Percentiles rank a stretch among this genome's conserved stretches.
Evolutionary conservation across 2,113 vertebrate species (phyloP).

Genomic region (Oncorhynchus nerka): DNA sequence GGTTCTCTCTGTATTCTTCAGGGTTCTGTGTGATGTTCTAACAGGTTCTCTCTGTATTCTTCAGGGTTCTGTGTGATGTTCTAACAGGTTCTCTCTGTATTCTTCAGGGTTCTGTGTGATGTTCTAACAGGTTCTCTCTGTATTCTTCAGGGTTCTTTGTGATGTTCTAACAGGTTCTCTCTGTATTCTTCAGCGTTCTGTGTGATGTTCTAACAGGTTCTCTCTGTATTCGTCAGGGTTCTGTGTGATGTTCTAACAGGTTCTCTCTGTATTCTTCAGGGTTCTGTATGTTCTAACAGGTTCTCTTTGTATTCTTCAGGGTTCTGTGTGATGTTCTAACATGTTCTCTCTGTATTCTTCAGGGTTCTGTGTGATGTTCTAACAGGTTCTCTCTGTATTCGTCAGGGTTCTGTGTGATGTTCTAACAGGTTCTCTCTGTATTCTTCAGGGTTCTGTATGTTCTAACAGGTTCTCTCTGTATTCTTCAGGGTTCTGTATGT

Average conservation of each 20-base stretch:
- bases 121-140: constrained; percentile 88
- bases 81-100: constrained; percentile 75
- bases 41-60: constrained; percentile 76
- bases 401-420: constrained; percentile 75
- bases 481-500: constrained; percentile 79
- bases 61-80: constrained; percentile 87
- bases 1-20: constrained; percentile 78
- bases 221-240: constrained; percentile 88
- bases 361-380: too few relatives aligned
- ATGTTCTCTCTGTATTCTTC: constrained; percentile 67
- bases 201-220: constrained; percentile 75
- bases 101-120: neutral
- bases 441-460: constrained; percentile 73
- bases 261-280: constrained; percentile 30
- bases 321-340: constrained; percentile 84
- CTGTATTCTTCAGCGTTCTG: constrained; percentile 84
- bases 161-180: constrained; percentile 72
- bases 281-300: too few relatives aligned
- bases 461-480: constrained; percentile 58
- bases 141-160: constrained; percentile 75
- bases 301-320: constrained; percentile 79
- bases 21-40: constrained; percentile 81
- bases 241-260: constrained; percentile 82
- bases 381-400: too few relatives aligned
- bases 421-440: constrained; percentile 69